A percentile compares a stretch with the other conserved stretches of the same genome.
These are phyloP conservation scores for Eclectus roratus DNA, from an alignment of 2,113 vertebrate species.

Conservation along the genomic window DNA sequence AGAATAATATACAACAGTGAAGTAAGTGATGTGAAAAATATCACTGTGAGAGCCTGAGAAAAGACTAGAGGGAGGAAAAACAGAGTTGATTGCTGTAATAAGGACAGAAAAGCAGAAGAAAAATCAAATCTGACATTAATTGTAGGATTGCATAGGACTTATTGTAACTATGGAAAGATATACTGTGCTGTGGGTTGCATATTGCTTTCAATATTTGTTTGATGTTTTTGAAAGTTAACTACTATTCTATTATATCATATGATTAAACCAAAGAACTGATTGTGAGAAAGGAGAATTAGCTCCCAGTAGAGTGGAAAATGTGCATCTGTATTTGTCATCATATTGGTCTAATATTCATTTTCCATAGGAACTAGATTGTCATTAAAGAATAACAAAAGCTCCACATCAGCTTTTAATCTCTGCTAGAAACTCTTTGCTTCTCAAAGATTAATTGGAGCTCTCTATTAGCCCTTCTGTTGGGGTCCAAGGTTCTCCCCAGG, in stretches of 20 bases:
- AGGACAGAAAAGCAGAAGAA: conserved; percentile 18
- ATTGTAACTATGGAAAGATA: conserved; percentile 48
- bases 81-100: neutral
- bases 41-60: neutral
- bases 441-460: neutral
- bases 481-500: fast-evolving
- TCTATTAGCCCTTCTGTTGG: neutral
- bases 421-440: neutral
- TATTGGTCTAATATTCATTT: neutral
- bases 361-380: neutral
- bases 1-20: neutral
- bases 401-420: neutral
- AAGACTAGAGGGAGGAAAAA: neutral
- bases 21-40: neutral
- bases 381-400: conserved; percentile 1
- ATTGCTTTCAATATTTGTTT: conserved; percentile 9
- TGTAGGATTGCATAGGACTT: conserved; percentile 22
- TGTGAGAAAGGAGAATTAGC: conserved; percentile 9
- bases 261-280: conserved; percentile 2
- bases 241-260: conserved; percentile 1
- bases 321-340: neutral
- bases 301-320: conserved; percentile 21
- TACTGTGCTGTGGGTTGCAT: conserved; percentile 6
- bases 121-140: conserved; percentile 60
- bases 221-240: conserved; percentile 7